phyloP scores from a whole-genome alignment of 1,140 invertebrate genomes.

The Dinothrombium tinctorium region DNA sequence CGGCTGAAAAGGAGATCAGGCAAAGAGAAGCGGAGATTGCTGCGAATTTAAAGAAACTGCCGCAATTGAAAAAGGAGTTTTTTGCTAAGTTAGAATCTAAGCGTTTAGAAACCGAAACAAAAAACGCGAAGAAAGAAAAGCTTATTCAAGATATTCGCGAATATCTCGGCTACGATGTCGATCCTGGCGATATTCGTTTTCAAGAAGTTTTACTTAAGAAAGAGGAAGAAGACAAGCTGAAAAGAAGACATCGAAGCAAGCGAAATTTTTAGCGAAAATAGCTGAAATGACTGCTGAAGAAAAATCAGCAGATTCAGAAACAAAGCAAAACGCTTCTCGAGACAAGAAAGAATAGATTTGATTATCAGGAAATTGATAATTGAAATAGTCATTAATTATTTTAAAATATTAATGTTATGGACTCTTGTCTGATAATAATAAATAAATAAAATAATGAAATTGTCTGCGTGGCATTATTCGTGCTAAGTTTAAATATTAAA shows the following conservation, averaged over 20 bases:
- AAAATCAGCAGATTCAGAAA: no score
- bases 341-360: no score
- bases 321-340: no score
- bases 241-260: background rate
- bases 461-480: no score
- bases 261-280: no score
- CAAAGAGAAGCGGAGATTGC: conserved; percentile 15
- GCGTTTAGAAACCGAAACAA: conserved; percentile 16
- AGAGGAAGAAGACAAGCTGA: conserved; percentile 46
- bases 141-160: conserved; percentile 59
- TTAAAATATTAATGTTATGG: no score
- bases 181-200: conserved; percentile 52
- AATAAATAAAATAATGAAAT: no score
- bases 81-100: conserved; percentile 17
- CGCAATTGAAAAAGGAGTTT: conserved; percentile 20
- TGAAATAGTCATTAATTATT: no score
- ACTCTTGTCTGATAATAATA: no score
- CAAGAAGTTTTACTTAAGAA: conserved; percentile 51
- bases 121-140: conserved; percentile 37
- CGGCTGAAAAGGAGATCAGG: conserved; percentile 4
- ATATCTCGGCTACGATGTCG: conserved; percentile 62
- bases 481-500: no score
- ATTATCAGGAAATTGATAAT: no score
- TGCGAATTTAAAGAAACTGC: conserved; percentile 19
- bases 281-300: no score